Percentiles rank a stretch among this genome's conserved stretches.
These are phyloP conservation scores for Montipora efflorescens DNA, from an alignment of 64 coral and sea anemone genomes.

Conservation along the genomic window DNA sequence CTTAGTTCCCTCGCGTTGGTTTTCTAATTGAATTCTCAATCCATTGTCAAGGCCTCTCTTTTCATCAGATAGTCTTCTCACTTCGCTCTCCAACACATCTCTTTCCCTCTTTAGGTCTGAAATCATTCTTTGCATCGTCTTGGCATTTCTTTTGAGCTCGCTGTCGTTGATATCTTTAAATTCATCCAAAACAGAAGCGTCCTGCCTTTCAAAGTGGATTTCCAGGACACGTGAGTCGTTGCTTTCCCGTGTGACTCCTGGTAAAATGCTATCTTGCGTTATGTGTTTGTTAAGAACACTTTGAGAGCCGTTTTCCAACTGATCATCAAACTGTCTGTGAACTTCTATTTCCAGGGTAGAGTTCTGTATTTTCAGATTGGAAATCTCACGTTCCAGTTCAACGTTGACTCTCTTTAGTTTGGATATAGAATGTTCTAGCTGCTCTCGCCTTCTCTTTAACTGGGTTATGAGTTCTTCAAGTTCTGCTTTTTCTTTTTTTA, in stretches of 20 bases:
- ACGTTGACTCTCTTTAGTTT: conserved; percentile 75
- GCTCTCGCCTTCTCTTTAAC: conserved; percentile 69
- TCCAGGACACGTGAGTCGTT: neutral
- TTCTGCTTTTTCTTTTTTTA: conserved; percentile 77
- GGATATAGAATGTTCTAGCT: conserved; percentile 74
- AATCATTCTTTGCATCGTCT: conserved; percentile 39
- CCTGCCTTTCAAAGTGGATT: neutral
- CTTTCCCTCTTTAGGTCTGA: conserved; percentile 43
- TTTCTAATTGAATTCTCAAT: conserved; percentile 28
- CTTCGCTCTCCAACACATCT: conserved; percentile 51
- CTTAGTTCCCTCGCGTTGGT: conserved; percentile 4
- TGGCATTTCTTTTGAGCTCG: neutral
- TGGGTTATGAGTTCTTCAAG: conserved; percentile 69
- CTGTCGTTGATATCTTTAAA: neutral
- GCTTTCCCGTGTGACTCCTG: neutral
- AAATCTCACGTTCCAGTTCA: conserved; percentile 85
- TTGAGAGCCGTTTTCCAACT: neutral
- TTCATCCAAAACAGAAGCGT: neutral
- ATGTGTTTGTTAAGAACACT: neutral
- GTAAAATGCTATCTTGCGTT: neutral
- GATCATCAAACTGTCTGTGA: conserved; percentile 30
- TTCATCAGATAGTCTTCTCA: conserved; percentile 53
- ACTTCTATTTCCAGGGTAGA: conserved; percentile 63
- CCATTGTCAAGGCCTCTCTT: conserved; percentile 59
- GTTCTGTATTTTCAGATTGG: conserved; percentile 67